Evolutionary conservation across 2,113 vertebrate species (phyloP), one percentile per base, ranked within the genome.

Genomic region (Xiphophorus maculatus): DNA sequence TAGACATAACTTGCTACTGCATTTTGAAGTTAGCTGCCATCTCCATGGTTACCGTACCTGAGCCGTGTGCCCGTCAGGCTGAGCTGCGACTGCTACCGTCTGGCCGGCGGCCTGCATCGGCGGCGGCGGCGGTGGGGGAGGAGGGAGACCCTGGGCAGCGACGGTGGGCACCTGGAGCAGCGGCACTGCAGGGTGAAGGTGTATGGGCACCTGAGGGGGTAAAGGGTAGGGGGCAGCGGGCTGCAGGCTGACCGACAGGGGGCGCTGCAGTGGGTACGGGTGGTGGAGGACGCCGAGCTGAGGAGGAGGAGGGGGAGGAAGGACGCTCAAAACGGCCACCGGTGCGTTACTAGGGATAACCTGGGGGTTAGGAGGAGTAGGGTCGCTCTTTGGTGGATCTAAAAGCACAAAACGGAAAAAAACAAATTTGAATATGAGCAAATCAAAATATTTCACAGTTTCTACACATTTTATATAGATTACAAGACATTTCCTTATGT

Each of bases 111-210:
- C 96, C 65, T 98, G 98, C 86, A 96, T 95, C 77, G 97, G 98
- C 15, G 97, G 97, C 44, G 97, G 98, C 0, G 98, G 98, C 5
- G 98, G 97, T 9, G 98, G 97, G 9, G 97, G 98, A 0, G 98
- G 97, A 0, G 96, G 97, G 61, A 96, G 95, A 90, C 96, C 96
- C 95, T 98, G 97, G 89, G 96, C 91, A 10, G 95, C 89, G 32
- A 95, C 94, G 73, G 95, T 89, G 28, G 96, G 95, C 78, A 96
- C 95, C 91, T 97, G 97, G 78, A 98, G 90, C 68, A 97, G 94
- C 75, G 97, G 96, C 71, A 96, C 91, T 37, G 96, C 91, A 0
- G 96, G n/a, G 82, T 96, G 97, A 71, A 99, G 94, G 77, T 97
- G 97, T 88, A 97, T 81, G 51, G 97, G 96, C 66, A 96, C 91